Evolutionary conservation across 2,113 vertebrate genomes (phyloP), one percentile per base, ranked within the genome.

Genomic region (Calyptomena viridis): DNA sequence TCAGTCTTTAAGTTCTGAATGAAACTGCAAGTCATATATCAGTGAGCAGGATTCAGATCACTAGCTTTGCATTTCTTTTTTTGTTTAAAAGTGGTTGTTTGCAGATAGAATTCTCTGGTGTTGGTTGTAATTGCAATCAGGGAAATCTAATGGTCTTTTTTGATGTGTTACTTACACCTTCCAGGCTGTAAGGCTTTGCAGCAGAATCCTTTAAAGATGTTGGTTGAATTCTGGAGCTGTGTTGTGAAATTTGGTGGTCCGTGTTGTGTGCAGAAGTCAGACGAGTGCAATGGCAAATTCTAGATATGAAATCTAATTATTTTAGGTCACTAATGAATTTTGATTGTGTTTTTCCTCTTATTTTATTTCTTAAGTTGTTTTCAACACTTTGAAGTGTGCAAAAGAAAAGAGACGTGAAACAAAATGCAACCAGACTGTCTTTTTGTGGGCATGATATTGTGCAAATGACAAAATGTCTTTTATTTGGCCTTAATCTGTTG

Each of bases 21-120:
- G 93, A 97, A 96, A 95, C 80, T 84, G 85, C 89, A 81, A 96
- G 89, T 93, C 93, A 92, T 92, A 77, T 11, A 31, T 71, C 78
- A 76, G 93, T 18, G 67, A 83, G 33, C 4, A 44, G 56, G 56
- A 50, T 89, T 94, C 78, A 60, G 74, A 50, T 97, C 63, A 68
- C 93, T 95, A 91, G 30, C 40, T 49, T 82, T 84, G 71, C 67
- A 30, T 66, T 88, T 75, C n/a, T 82, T 73, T 82, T n/a, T 93
- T 90, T 92, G 59, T 89, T 87, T 92, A 22, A 52, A 89, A 94
- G 67, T 64, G 42, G 14, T 47, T 94, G 60, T 94, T 96, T 94
- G 87, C 37, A 71, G 58, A 82, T 68, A 33, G 83, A 84, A 88
- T 89, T 82, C 68, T 71, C 39, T 50, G 53, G 58, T 3, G 1